These are phyloP conservation scores for Epinephelus moara DNA, from an alignment of 2,113 vertebrate genomes.

Conservation along the genomic window DNA sequence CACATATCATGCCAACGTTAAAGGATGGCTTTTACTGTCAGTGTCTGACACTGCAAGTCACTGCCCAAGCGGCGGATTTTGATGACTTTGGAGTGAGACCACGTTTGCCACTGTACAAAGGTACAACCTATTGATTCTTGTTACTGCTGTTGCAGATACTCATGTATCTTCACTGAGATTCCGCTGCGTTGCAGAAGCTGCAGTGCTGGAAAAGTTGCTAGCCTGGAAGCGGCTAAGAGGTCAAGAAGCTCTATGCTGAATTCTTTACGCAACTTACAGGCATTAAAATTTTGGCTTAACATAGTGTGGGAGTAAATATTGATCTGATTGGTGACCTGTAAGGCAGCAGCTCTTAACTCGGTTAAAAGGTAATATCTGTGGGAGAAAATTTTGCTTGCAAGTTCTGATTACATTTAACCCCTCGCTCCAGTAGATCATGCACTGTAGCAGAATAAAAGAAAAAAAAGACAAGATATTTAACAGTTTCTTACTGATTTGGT, in stretches of 20 bases:
- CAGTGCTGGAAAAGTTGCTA: too few relatives aligned
- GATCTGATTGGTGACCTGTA: background rate
- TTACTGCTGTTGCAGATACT: too few relatives aligned
- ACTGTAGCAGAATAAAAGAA: background rate
- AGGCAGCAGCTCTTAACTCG: background rate
- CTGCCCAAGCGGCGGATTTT: too few relatives aligned
- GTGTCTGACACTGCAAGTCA: too few relatives aligned
- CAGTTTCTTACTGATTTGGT: background rate
- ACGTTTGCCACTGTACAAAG: too few relatives aligned
- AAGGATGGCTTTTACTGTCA: too few relatives aligned
- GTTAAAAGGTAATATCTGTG: conserved; percentile 1
- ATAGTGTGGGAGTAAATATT: background rate
- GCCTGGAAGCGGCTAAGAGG: background rate
- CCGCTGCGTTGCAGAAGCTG: too few relatives aligned
- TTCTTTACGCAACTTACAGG: background rate
- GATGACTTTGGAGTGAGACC: too few relatives aligned
- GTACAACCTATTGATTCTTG: too few relatives aligned
- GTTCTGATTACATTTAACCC: too few relatives aligned
- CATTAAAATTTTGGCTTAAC: background rate
- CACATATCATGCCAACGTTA: too few relatives aligned
- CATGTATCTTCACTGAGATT: too few relatives aligned
- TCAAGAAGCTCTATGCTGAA: background rate
- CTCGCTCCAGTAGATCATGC: background rate
- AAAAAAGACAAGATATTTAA: background rate
- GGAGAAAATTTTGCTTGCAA: background rate